phyloP scores from a whole-genome alignment of 2,797 vertebrate species.

The Tadarida brasiliensis region DNA sequence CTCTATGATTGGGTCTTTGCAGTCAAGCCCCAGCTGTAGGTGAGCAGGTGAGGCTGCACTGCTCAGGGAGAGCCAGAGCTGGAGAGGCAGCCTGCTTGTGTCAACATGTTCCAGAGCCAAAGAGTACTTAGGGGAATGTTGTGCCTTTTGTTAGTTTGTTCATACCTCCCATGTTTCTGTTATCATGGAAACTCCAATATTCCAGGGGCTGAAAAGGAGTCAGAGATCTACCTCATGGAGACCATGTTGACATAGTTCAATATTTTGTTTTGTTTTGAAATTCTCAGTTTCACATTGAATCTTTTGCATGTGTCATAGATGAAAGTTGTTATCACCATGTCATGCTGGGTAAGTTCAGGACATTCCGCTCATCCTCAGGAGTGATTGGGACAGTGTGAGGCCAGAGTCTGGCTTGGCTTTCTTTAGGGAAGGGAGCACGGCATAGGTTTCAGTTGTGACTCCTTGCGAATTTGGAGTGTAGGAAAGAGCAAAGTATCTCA shows the following conservation, averaged over 20 bases:
- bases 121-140: background rate
- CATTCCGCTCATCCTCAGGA: background rate
- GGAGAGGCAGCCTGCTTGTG: background rate
- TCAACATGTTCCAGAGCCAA: background rate
- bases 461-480: background rate
- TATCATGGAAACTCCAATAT: background rate
- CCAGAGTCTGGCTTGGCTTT: background rate
- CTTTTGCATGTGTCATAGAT: background rate
- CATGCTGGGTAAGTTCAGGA: background rate
- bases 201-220: background rate
- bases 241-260: background rate
- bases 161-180: background rate
- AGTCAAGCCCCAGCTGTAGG: background rate
- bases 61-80: background rate
- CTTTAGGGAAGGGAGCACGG: background rate
- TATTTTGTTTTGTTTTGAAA: constrained; percentile 33
- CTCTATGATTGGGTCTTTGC: background rate
- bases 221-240: background rate
- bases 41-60: background rate
- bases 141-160: background rate
- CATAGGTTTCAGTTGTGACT: background rate
- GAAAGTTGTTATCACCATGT: background rate
- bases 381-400: background rate
- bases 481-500: background rate
- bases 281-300: background rate